These are phyloP conservation scores for Drosophila micromelanica DNA, from an alignment of 1,140 invertebrate species.

Conservation along the genomic window DNA sequence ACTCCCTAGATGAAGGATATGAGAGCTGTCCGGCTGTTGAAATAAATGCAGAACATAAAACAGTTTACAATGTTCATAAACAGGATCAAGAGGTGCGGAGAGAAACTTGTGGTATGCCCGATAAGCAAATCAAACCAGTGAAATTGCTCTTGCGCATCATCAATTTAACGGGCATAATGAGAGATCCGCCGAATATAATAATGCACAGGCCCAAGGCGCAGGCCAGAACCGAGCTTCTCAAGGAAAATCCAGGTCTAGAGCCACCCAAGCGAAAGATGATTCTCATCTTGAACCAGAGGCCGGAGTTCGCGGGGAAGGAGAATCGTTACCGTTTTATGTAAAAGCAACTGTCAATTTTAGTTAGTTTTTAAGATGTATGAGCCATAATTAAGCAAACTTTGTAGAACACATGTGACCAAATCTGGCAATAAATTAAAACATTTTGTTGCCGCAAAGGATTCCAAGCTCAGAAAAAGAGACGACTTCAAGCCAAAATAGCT, in stretches of 20 bases:
- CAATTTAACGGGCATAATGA: slow-evolving; percentile 18
- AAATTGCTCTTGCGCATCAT: slow-evolving; percentile 51
- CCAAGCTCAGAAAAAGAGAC: slow-evolving; percentile 24
- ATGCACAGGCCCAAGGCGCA: not conserved
- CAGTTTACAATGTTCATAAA: slow-evolving; percentile 30
- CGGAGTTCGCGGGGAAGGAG: not conserved
- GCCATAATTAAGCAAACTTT: slow-evolving; percentile 57
- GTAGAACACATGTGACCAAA: slow-evolving; percentile 57
- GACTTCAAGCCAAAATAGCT: slow-evolving; percentile 22
- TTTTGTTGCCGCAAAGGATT: slow-evolving; percentile 49
- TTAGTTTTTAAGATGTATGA: slow-evolving; percentile 48
- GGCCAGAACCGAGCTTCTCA: too few species aligned
- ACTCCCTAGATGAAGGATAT: slow-evolving; percentile 1
- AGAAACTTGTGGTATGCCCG: not conserved
- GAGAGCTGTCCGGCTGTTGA: slow-evolving; percentile 38
- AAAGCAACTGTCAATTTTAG: slow-evolving; percentile 1
- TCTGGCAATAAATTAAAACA: slow-evolving; percentile 66
- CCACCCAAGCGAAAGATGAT: slow-evolving; percentile 13
- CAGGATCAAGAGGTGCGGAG: not conserved
- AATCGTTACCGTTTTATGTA: slow-evolving; percentile 2
- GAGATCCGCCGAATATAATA: not conserved
- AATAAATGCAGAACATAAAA: slow-evolving; percentile 17
- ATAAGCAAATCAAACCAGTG: slow-evolving; percentile 1
- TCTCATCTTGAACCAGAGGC: slow-evolving; percentile 9
- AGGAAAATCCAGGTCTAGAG: not conserved